phyloP scores from a whole-genome alignment of 2,113 vertebrate genomes.

The Lynx canadensis region DNA sequence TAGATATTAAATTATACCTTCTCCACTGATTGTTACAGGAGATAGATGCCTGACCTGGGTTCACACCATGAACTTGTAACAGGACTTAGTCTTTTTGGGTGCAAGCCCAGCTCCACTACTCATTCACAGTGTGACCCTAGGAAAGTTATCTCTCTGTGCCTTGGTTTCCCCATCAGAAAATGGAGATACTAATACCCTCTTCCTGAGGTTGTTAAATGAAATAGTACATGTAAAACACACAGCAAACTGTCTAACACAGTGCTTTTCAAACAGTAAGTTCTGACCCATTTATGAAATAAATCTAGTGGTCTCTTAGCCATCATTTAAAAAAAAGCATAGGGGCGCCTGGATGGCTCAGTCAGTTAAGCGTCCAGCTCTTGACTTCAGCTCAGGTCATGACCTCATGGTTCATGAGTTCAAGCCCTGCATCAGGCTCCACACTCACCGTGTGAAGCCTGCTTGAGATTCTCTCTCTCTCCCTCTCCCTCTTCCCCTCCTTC shows the following conservation, averaged over 20 bases:
- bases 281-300: slow-evolving; percentile 17
- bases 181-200: neutral
- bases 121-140: neutral
- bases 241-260: neutral
- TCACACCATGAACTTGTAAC: neutral
- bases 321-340: neutral
- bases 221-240: neutral
- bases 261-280: slow-evolving; percentile 15
- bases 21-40: neutral
- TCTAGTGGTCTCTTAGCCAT: neutral
- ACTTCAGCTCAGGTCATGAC: too few relatives aligned
- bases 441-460: too few relatives aligned
- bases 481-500: too few relatives aligned
- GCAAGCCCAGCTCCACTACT: neutral
- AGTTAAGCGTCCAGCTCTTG: too few relatives aligned
- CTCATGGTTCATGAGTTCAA: too few relatives aligned
- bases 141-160: neutral
- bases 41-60: neutral
- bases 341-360: too few relatives aligned
- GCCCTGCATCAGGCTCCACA: too few relatives aligned
- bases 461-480: too few relatives aligned
- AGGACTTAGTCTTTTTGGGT: neutral
- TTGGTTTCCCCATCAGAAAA: neutral
- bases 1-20: neutral
- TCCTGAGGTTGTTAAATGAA: neutral